These are phyloP conservation scores for Lycodopsis pacificus DNA, from an alignment of 2,797 vertebrate genomes.

Conservation along the genomic window DNA sequence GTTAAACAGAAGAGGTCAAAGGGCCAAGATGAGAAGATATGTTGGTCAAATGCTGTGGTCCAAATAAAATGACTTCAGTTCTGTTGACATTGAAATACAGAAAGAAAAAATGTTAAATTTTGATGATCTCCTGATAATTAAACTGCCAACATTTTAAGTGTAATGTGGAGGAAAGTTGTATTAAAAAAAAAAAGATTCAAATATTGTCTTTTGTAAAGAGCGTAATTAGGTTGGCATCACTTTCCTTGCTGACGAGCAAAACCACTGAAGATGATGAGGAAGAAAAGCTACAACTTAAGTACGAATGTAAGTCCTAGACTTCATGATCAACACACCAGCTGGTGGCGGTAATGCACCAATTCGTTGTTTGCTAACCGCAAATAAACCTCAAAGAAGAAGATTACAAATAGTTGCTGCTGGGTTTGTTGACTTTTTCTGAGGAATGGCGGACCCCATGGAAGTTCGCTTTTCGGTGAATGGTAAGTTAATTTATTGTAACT, in stretches of 20 bases:
- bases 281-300: not conserved
- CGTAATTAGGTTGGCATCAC: slow-evolving; percentile 1
- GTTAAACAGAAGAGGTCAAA: too few species aligned
- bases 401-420: too few species aligned
- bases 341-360: too few species aligned
- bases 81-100: too few species aligned
- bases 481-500: not conserved
- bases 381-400: too few species aligned
- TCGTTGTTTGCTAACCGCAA: too few species aligned
- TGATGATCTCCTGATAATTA: slow-evolving; percentile 77
- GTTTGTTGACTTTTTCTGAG: not conserved
- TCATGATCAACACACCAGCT: too few species aligned
- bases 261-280: not conserved
- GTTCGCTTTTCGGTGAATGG: not conserved
- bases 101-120: too few species aligned
- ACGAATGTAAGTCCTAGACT: too few species aligned
- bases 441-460: not conserved
- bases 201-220: slow-evolving; percentile 36
- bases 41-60: too few species aligned
- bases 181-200: slow-evolving; percentile 54
- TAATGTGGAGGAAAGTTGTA: slow-evolving; percentile 71
- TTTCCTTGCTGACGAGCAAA: slow-evolving; percentile 7
- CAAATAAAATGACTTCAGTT: too few species aligned
- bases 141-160: slow-evolving; percentile 84
- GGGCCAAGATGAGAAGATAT: too few species aligned